Percentiles rank a stretch among this genome's conserved stretches.
These are phyloP conservation scores for Gymnarchus niloticus DNA, from an alignment of 2,113 vertebrate species.

Conservation along the genomic window DNA sequence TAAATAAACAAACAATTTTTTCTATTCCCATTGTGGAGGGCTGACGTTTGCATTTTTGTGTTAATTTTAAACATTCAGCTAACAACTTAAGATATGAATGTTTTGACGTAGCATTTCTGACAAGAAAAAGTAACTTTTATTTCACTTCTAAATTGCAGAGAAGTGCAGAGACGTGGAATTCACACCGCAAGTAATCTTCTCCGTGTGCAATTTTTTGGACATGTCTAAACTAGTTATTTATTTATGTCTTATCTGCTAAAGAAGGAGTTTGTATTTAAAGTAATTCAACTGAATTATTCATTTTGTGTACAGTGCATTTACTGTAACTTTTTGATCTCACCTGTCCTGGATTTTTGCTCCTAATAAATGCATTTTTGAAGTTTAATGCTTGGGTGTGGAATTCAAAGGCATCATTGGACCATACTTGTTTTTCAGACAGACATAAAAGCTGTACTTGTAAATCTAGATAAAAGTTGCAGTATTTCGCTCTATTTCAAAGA, in stretches of 20 bases:
- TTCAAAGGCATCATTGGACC: neutral
- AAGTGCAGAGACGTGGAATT: neutral
- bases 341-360: neutral
- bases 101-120: neutral
- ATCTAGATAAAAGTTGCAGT: neutral
- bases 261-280: neutral
- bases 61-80: slow-evolving; percentile 4
- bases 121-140: neutral
- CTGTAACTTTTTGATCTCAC: neutral
- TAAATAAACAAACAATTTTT: slow-evolving; percentile 16
- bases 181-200: neutral
- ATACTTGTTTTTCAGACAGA: neutral
- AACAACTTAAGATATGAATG: neutral
- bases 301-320: neutral
- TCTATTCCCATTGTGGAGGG: neutral
- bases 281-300: neutral
- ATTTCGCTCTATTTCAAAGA: neutral
- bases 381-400: neutral
- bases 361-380: neutral
- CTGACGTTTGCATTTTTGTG: neutral
- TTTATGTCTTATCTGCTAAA: neutral
- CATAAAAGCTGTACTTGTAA: neutral
- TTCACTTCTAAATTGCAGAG: neutral
- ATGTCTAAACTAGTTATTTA: neutral
- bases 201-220: neutral